Percentiles rank a stretch among this genome's conserved stretches.
Evolutionary conservation across 2,113 vertebrate genomes (phyloP).

Genomic region (Ciconia maguari): DNA sequence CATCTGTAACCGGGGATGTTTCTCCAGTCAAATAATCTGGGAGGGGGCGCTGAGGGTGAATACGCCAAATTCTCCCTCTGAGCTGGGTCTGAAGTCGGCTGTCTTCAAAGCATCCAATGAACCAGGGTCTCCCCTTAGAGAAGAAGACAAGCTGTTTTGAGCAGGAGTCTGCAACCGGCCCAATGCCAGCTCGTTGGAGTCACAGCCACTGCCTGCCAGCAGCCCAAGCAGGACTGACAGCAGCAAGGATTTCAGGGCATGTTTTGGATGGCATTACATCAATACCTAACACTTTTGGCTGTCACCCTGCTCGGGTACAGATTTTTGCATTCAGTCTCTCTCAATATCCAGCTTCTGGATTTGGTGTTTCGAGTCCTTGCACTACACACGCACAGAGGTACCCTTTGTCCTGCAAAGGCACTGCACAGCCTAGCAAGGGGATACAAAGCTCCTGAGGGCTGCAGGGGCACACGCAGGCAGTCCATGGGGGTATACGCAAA

Average conservation of each 20-base stretch:
- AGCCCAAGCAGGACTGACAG: neutral
- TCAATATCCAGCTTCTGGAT: neutral
- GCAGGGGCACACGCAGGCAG: neutral
- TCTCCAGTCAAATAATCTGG: neutral
- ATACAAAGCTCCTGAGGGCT: neutral
- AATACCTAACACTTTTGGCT: neutral
- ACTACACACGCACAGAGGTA: neutral
- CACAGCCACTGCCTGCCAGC: neutral
- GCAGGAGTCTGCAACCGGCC: neutral
- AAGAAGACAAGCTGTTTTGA: neutral
- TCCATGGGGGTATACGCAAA: neutral
- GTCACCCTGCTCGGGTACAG: neutral
- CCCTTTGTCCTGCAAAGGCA: neutral
- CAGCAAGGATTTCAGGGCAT: neutral
- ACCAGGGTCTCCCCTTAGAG: neutral
- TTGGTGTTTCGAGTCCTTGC: neutral
- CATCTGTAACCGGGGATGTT: neutral
- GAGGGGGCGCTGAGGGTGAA: neutral
- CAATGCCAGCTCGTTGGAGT: neutral
- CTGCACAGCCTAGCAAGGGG: neutral
- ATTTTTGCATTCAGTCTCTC: neutral
- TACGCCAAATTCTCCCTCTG: neutral
- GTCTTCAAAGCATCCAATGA: neutral
- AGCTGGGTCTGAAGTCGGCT: neutral
- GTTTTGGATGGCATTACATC: neutral